These are phyloP conservation scores for Pantala flavescens DNA, from an alignment of 1,140 invertebrate species.

Conservation along the genomic window DNA sequence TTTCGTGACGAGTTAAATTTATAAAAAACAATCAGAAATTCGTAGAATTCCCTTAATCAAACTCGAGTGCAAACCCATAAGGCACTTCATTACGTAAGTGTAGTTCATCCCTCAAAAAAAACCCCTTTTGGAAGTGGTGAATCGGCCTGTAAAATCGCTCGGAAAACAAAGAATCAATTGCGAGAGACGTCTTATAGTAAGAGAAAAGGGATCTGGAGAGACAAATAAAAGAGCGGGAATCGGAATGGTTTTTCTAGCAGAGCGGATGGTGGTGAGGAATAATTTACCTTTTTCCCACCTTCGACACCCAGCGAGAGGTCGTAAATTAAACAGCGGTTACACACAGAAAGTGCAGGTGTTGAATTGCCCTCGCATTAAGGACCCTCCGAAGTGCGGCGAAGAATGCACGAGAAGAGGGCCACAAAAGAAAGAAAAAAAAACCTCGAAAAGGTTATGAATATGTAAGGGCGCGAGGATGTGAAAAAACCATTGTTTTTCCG, in stretches of 20 bases:
- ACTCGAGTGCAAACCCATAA: too few relatives aligned
- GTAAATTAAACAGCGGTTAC: slow-evolving; percentile 7
- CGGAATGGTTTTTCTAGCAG: background rate
- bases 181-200: background rate
- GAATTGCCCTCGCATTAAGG: background rate
- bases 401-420: too few relatives aligned
- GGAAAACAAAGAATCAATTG: background rate
- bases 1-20: too few relatives aligned
- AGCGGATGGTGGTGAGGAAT: background rate
- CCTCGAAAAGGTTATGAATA: background rate
- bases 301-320: background rate
- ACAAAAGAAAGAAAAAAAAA: background rate
- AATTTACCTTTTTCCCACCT: background rate
- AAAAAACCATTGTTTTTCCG: too few relatives aligned
- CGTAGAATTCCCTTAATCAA: too few relatives aligned
- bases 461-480: background rate
- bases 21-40: too few relatives aligned
- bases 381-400: background rate
- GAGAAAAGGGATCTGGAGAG: background rate
- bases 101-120: too few relatives aligned
- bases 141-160: background rate
- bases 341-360: slow-evolving; percentile 4
- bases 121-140: too few relatives aligned
- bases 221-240: background rate
- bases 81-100: too few relatives aligned